A percentile compares a stretch with the other conserved stretches of the same genome.
Conservation (phyloP, 2,888 invertebrate species). For the Pseudococcus jackbeardsleyi region DNA sequence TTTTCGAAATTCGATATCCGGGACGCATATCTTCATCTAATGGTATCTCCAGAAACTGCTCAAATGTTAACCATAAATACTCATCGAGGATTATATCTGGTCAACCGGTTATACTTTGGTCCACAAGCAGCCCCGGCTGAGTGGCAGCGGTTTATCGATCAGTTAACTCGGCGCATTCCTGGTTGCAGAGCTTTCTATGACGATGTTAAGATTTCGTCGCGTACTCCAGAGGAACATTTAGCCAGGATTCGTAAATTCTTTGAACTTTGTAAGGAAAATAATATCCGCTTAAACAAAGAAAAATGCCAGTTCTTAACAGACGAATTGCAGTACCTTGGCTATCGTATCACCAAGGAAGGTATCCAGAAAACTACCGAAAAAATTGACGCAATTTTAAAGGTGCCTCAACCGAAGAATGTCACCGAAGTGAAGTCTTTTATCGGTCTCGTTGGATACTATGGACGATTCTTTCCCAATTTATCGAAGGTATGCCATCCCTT, state of each 20-base stretch:
- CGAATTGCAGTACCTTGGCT: conserved; percentile 69
- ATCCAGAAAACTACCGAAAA: conserved; percentile 66
- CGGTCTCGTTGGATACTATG: conserved; percentile 53
- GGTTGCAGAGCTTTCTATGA: conserved; percentile 67
- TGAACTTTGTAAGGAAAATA: not conserved
- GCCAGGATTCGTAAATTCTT: not conserved
- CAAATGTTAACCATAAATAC: conserved; percentile 68
- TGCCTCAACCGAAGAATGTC: conserved; percentile 37
- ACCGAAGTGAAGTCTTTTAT: conserved; percentile 53
- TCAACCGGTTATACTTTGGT: too few relatives aligned
- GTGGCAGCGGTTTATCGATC: conserved; percentile 2
- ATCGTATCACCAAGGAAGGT: conserved; percentile 67
- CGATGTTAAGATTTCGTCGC: conserved; percentile 67
- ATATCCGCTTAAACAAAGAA: conserved; percentile 66
- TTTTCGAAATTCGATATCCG: conserved; percentile 68
- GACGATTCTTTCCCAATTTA: conserved; percentile 43
- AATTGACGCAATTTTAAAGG: conserved; percentile 66
- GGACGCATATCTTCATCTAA: conserved; percentile 69
- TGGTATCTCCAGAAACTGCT: conserved; percentile 68
- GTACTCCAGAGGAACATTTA: not conserved
- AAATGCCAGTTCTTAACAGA: conserved; percentile 69
- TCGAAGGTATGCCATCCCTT: conserved; percentile 9
- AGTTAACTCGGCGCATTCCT: not conserved
- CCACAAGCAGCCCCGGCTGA: conserved; percentile 68
- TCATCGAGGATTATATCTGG: conserved; percentile 69